Base-by-base conservation (phyloP, 2,888 invertebrate species). In the Diloba caeruleocephala region DNA sequence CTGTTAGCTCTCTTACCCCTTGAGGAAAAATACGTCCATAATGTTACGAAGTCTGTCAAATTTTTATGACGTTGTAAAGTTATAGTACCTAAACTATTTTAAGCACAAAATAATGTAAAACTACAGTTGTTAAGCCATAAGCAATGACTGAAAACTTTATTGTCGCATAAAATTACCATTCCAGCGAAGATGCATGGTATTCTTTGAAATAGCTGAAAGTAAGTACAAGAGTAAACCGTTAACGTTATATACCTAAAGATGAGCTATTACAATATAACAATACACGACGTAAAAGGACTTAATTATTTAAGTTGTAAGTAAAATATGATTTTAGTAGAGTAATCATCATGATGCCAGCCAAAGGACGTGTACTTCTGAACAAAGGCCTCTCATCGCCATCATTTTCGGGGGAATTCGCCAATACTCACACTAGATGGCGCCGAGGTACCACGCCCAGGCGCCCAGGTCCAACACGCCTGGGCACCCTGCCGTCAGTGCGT, bases 131-230 rank as follows among this genome's bases (percentile, higher is more conserved):
- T 74, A 64, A 70, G 68, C 56, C 57, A 59, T 64, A 71, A 70
- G 74, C 61, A 70, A 71, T 73, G 71, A 63, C 72, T 65, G 65
- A 74, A 74, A 76, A 72, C 70, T 78, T 79, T 71, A 76, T 33
- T 60, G 74, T 66, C 70, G 72, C 76, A 81, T 81, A 81, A 81
- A 76, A 77, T 81, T 61, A 81, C 71, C 71, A 78, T 81, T 74
- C 71, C 50, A 41, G 48, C 44, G 49, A 61, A 73, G 60, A 74
- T 71, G 60, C 62, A 71, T 72, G 71, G 44, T 56, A 56, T 75
- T 71, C 69, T 74, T 71, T 71, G 58, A 67, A 66, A 71, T 62
- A 62, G 49, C 57, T 61, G 41, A 66, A 67, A 56, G 65, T 65
- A 61, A 71, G 54, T 66, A 61, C 64, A 39, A 50, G 37, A 64